phyloP scores from a whole-genome alignment of 2,797 vertebrate genomes.

The Gymnoscopelus braueri region DNA sequence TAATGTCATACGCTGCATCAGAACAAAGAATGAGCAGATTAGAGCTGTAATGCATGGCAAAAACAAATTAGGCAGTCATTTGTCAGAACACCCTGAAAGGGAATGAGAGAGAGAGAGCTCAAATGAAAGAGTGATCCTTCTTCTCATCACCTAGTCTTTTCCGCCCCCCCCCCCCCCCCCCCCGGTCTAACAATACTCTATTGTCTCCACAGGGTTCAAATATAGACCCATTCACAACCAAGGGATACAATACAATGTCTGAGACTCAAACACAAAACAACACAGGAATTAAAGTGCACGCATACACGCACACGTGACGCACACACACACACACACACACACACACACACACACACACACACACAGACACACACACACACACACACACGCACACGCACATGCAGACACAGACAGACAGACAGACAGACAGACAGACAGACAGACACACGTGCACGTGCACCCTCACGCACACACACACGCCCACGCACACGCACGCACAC shows the following conservation, averaged over 20 bases:
- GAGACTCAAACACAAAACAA: slow-evolving; percentile 52
- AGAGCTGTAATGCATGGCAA: neutral
- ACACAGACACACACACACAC: slow-evolving; percentile 18
- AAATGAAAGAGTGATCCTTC: too few relatives aligned
- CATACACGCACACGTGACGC: neutral
- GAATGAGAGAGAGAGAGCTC: slow-evolving; percentile 16
- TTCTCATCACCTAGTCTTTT: slow-evolving; percentile 34
- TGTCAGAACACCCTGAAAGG: neutral
- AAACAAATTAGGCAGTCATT: neutral
- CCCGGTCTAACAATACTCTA: slow-evolving; percentile 64
- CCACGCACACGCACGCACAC: neutral
- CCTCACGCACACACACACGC: too few relatives aligned
- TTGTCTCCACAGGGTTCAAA: slow-evolving; percentile 66
- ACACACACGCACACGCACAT: slow-evolving; percentile 17
- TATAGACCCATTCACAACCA: slow-evolving; percentile 69
- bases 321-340: slow-evolving; percentile 8
- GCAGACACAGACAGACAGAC: neutral
- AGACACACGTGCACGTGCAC: neutral
- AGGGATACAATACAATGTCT: slow-evolving; percentile 60
- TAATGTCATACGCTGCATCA: too few relatives aligned
- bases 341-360: neutral
- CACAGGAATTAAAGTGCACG: slow-evolving; percentile 55
- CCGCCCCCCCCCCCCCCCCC: slow-evolving; percentile 20
- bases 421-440: neutral
- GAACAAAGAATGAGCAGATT: too few relatives aligned